Percentiles rank a stretch among this genome's conserved stretches.
phyloP scores from a whole-genome alignment of 2,888 invertebrate genomes.

The Leptinotarsa haldemani region DNA sequence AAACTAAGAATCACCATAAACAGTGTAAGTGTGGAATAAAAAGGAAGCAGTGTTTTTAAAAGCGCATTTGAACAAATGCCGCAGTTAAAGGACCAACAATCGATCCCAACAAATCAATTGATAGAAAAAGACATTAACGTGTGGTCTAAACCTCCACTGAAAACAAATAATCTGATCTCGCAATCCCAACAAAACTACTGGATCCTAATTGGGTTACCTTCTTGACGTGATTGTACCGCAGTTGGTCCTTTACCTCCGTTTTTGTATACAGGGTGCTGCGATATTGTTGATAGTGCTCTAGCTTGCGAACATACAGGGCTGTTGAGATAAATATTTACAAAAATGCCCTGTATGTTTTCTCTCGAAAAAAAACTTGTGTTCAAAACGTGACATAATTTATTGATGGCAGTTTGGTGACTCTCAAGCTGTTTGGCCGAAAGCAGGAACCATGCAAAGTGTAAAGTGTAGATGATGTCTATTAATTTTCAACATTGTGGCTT shows the following conservation, averaged over 20 bases:
- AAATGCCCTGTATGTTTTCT: constrained; percentile 31
- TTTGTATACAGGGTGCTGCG: constrained; percentile 48
- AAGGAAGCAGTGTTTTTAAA: constrained; percentile 2
- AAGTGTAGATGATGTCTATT: constrained; percentile 28
- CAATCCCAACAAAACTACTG: not conserved
- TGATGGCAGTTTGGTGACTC: constrained; percentile 34
- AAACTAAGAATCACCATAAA: not conserved
- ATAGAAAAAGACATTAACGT: not conserved
- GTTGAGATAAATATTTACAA: not conserved
- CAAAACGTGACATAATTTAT: constrained; percentile 23
- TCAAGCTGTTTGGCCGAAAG: constrained; percentile 42
- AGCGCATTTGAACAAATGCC: constrained; percentile 1
- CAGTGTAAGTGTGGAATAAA: not conserved
- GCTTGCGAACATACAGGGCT: constrained; percentile 41
- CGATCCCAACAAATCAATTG: not conserved
- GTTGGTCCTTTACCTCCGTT: constrained; percentile 14
- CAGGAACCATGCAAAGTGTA: constrained; percentile 47
- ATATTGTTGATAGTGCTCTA: constrained; percentile 40
- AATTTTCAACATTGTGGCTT: not conserved
- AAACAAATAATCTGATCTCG: not conserved
- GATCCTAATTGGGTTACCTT: not conserved
- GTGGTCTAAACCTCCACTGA: not conserved
- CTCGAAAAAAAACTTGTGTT: constrained; percentile 25
- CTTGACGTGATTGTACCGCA: not conserved
- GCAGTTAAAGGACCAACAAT: constrained; percentile 8